Evolutionary conservation across 2,797 vertebrate species (phyloP).

Genomic region (Myiotriccus ornatus): DNA sequence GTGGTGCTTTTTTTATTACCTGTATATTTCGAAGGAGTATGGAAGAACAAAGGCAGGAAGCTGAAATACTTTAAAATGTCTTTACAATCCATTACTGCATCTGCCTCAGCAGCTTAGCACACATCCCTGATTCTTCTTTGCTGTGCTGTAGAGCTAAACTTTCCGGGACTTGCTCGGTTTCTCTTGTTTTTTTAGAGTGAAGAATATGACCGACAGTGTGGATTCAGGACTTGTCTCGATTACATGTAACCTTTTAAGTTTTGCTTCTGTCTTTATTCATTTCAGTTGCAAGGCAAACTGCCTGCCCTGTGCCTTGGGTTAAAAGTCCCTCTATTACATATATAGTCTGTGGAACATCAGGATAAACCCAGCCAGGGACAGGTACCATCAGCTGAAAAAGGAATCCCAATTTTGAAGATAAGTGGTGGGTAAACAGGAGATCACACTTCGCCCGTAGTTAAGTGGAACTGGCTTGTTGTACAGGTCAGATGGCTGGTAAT

Average conservation of each 20-base stretch:
- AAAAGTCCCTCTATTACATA: background rate
- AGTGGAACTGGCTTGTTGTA: background rate
- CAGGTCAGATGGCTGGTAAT: too few relatives aligned
- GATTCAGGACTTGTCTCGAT: background rate
- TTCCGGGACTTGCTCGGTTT: background rate
- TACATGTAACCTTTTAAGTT: background rate
- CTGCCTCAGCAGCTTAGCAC: background rate
- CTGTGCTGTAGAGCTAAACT: background rate
- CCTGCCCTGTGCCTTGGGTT: background rate
- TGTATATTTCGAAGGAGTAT: background rate
- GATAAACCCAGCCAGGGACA: rapidly evolving
- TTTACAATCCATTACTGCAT: background rate
- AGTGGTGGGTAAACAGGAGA: background rate
- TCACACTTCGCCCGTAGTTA: background rate
- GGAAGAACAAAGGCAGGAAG: background rate
- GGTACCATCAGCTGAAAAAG: background rate
- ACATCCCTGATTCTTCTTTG: background rate
- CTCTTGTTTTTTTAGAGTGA: background rate
- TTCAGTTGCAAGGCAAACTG: background rate
- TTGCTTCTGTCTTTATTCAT: background rate
- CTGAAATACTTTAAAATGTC: background rate
- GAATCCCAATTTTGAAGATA: background rate
- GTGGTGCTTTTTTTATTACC: background rate
- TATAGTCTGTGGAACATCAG: rapidly evolving
- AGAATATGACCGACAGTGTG: background rate